Evolutionary conservation across 2,888 invertebrate genomes (phyloP).

Genomic region (Caenorhabditis uteleia): DNA sequence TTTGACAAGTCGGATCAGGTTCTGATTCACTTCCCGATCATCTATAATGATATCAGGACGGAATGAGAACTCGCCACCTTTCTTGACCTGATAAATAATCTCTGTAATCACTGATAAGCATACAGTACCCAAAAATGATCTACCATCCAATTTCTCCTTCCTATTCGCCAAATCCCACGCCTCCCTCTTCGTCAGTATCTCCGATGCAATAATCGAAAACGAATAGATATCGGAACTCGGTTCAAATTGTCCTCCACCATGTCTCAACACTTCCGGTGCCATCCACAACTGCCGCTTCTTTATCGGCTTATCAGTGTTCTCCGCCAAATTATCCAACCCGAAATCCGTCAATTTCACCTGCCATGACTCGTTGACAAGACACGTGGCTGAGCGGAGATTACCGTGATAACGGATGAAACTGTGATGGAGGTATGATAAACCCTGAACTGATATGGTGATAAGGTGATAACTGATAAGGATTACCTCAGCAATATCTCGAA

Average conservation of each 20-base stretch:
- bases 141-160: conserved; percentile 48
- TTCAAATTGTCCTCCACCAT: conserved; percentile 7
- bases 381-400: conserved; percentile 50
- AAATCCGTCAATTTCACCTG: conserved; percentile 41
- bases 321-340: conserved; percentile 15
- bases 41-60: conserved; percentile 49
- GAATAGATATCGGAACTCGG: conserved; percentile 59
- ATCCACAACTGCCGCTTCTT: conserved; percentile 48
- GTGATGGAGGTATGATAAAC: conserved; percentile 46
- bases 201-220: conserved; percentile 62
- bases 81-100: conserved; percentile 48
- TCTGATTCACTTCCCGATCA: conserved; percentile 40
- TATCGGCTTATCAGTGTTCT: conserved; percentile 12
- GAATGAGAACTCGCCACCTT: conserved; percentile 47
- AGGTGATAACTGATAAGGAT: too few relatives aligned
- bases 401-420: conserved; percentile 51
- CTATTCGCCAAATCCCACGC: conserved; percentile 55
- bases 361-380: conserved; percentile 62
- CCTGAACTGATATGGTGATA: too few relatives aligned
- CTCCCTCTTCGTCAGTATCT: conserved; percentile 57
- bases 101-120: conserved; percentile 6
- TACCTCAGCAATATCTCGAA: conserved; percentile 51
- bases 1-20: conserved; percentile 49
- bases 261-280: conserved; percentile 59
- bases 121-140: neutral